Evolutionary conservation across 1,140 invertebrate species (phyloP).

Genomic region (Drosophila azteca): DNA sequence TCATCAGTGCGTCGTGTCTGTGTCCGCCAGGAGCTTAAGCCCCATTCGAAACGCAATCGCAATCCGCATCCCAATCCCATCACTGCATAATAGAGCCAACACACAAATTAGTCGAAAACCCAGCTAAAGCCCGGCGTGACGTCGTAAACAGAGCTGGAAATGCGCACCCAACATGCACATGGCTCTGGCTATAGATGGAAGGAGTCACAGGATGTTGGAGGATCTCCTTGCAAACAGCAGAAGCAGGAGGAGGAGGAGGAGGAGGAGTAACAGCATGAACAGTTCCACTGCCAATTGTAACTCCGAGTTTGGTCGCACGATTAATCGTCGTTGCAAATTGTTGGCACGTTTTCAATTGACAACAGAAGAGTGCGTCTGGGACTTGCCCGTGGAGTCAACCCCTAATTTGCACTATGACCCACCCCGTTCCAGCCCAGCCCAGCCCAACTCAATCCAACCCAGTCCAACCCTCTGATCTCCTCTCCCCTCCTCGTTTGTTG

Average conservation of each 20-base stretch:
- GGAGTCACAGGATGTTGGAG: conserved; percentile 12
- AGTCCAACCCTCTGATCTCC: not conserved
- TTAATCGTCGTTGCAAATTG: conserved; percentile 84
- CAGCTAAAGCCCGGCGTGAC: conserved; percentile 47
- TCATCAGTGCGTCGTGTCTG: conserved; percentile 53
- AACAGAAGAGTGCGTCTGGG: conserved; percentile 44
- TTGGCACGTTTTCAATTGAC: conserved; percentile 84
- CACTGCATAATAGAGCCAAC: conserved; percentile 69
- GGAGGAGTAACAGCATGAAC: not conserved
- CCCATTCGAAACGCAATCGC: too few relatives aligned
- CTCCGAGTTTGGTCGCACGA: conserved; percentile 71
- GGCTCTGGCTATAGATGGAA: conserved; percentile 12
- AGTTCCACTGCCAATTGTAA: conserved; percentile 27
- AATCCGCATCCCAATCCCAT: conserved; percentile 19
- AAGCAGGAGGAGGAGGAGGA: not conserved
- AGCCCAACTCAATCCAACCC: too few relatives aligned
- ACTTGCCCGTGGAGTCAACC: conserved; percentile 51
- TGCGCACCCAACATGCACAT: conserved; percentile 60
- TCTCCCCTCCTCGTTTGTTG: conserved; percentile 35
- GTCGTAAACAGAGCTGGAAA: conserved; percentile 76
- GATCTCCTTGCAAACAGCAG: conserved; percentile 11
- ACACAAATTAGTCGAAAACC: conserved; percentile 69
- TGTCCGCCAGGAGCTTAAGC: conserved; percentile 27
- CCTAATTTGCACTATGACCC: conserved; percentile 71
- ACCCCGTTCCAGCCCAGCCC: not conserved